These are phyloP conservation scores for Matsumyia berberina DNA, from an alignment of 2,888 invertebrate species.

Conservation along the genomic window DNA sequence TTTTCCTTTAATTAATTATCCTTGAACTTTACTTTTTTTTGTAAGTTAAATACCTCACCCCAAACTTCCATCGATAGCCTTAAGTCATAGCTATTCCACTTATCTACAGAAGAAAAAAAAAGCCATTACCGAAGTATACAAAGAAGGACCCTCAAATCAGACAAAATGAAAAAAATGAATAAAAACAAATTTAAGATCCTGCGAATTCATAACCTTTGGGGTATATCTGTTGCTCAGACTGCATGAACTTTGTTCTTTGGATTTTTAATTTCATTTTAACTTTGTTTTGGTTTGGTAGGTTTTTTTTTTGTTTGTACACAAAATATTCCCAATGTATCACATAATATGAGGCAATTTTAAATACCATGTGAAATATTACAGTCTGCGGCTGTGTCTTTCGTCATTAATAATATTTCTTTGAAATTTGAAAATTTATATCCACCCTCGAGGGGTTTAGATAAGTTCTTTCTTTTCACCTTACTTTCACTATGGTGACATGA, in stretches of 20 bases:
- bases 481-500: too few relatives aligned
- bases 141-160: background rate
- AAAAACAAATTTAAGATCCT: background rate
- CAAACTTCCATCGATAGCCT: background rate
- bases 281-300: background rate
- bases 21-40: background rate
- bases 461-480: too few relatives aligned
- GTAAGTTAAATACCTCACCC: background rate
- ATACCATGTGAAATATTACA: too few relatives aligned
- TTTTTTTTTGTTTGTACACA: too few relatives aligned
- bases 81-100: background rate
- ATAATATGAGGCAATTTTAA: too few relatives aligned
- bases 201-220: background rate
- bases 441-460: too few relatives aligned
- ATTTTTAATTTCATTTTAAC: background rate
- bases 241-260: slow-evolving; percentile 1
- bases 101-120: background rate
- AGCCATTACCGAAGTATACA: background rate
- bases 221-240: background rate
- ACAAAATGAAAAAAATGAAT: background rate
- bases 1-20: background rate
- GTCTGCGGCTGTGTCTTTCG: too few relatives aligned
- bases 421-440: too few relatives aligned
- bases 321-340: too few relatives aligned
- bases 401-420: too few relatives aligned